Base-by-base conservation (phyloP, 1,140 invertebrate species). In the Propsilocerus akamusi region DNA sequence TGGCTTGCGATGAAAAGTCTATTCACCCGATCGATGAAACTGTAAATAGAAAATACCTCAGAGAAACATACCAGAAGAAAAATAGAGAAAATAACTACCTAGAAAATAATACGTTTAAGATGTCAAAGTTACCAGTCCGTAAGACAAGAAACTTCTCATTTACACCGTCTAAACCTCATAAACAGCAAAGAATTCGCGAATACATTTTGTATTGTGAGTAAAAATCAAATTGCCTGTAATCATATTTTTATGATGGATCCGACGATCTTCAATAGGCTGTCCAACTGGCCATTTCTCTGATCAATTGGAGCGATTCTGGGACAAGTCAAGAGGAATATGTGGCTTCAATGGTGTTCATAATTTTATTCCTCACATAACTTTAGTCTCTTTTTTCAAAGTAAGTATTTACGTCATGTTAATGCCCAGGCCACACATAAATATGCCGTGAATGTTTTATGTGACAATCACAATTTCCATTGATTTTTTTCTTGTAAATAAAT, bases 321-420 rank as follows among this genome's bases (percentile, higher is more conserved):
- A 77, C 1, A 81, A 83, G 56, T 85, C 84, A n/a, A 75, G 78
- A 55, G 65, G 71, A 49, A 64, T 77, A 4, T 79, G 77, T 62
- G 81, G 80, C 25, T 87, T 86, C 81, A 92, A 93, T 68, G 85
- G 86, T 22, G 86, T 86, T 7, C 87, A 90, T 58, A 86, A 88
- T 63, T 89, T 79, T 63, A 78, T 86, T 30, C 88, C 88, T 2
- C 88, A 94, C 61, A 83, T 94, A 54, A 93, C 88, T 10, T 69
- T 94, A 26, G 83, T 87, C 32, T 82, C 86, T 8, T 89, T 86
- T 65, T 92, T 92, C 59, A 86, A 86, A 72, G 87, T 90, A 69
- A 56, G 54, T 48, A 28, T 12, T 22, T 6, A n/a, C 51, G n/a
- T n/a, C n/a, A n/a, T n/a, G n/a, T n/a, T n/a, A n/a, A n/a, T n/a